phyloP scores from a whole-genome alignment of 2,113 vertebrate genomes.

The Lampris incognitus region DNA sequence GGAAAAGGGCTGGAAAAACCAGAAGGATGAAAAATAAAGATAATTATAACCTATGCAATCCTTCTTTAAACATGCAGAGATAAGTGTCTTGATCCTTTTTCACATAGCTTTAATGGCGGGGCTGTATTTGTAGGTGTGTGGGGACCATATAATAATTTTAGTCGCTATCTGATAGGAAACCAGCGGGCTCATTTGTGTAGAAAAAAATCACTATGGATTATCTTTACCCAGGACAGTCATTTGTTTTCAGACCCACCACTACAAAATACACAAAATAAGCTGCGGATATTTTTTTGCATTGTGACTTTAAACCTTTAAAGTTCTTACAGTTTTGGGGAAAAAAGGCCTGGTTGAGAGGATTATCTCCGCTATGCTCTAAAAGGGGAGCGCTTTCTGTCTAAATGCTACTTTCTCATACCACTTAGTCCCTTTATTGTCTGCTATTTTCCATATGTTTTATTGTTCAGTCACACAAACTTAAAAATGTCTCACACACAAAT shows the following conservation, averaged over 20 bases:
- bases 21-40: constrained; percentile 56
- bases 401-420: neutral
- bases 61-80: constrained; percentile 63
- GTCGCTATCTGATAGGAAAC: constrained; percentile 3
- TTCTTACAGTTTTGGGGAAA: neutral
- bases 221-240: neutral
- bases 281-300: neutral
- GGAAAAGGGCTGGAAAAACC: constrained; percentile 49
- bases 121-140: constrained; percentile 31
- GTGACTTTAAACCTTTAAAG: neutral
- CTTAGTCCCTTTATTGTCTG: too few relatives aligned
- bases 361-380: neutral
- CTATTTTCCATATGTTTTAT: too few relatives aligned
- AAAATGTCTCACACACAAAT: too few relatives aligned
- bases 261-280: constrained; percentile 10
- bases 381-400: too few relatives aligned
- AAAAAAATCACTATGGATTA: constrained; percentile 34
- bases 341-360: neutral
- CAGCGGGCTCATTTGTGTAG: constrained; percentile 27
- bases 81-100: constrained; percentile 62
- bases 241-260: constrained; percentile 40
- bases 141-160: constrained; percentile 32
- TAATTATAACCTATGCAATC: constrained; percentile 59
- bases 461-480: too few relatives aligned
- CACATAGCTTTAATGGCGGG: constrained; percentile 22